A percentile compares a stretch with the other conserved stretches of the same genome.
These are phyloP conservation scores for Hipposideros larvatus DNA, from an alignment of 2,797 vertebrate species.

Conservation along the genomic window DNA sequence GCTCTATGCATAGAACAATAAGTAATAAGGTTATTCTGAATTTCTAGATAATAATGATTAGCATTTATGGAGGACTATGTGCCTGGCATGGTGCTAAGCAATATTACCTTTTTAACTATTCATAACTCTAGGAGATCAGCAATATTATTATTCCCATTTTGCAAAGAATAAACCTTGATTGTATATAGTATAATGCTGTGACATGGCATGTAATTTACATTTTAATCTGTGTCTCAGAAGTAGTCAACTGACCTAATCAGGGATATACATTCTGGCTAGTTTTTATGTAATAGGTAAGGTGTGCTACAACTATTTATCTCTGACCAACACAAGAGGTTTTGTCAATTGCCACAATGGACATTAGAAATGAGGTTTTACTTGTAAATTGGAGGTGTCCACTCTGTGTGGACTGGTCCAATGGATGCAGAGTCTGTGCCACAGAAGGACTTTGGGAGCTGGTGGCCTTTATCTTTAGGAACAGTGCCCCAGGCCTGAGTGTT, in stretches of 20 bases:
- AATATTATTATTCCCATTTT: background rate
- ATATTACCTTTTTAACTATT: background rate
- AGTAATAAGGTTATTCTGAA: background rate
- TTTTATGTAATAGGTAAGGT: background rate
- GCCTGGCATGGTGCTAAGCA: background rate
- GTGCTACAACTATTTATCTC: background rate
- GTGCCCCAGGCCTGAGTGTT: background rate
- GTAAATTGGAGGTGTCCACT: background rate
- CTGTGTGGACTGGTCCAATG: background rate
- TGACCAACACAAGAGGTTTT: background rate
- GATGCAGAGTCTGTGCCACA: background rate
- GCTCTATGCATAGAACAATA: background rate
- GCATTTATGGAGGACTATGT: background rate
- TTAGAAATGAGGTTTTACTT: background rate
- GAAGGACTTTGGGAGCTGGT: background rate
- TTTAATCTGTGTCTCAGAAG: background rate
- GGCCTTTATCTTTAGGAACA: background rate
- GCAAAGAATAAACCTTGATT: conserved; percentile 35
- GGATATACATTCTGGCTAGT: background rate
- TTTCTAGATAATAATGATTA: background rate
- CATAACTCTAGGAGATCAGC: background rate
- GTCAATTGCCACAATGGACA: background rate
- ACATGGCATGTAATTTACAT: background rate
- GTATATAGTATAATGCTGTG: background rate
- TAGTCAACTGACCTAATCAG: background rate